Evolutionary conservation across 1,140 invertebrate species (phyloP).

Genomic region (Anastrepha ludens): DNA sequence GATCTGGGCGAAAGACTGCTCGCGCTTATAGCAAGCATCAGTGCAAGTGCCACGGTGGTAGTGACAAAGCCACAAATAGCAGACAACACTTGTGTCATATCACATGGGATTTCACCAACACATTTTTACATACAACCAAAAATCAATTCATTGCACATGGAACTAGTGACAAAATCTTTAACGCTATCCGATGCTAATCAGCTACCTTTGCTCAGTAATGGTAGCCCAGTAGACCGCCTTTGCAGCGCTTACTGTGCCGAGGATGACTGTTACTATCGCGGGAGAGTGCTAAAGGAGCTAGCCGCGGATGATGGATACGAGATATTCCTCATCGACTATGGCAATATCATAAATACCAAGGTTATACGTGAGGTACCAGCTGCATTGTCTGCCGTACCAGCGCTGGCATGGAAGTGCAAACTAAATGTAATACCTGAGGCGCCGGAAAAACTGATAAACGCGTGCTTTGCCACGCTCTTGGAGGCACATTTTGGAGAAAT

Average conservation of each 20-base stretch:
- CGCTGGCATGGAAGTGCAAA: constrained; percentile 79
- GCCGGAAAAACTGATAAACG: constrained; percentile 60
- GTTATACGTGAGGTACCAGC: constrained; percentile 79
- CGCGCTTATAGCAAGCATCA: background rate
- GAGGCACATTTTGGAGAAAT: constrained; percentile 71
- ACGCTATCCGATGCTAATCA: constrained; percentile 42
- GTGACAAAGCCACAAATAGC: constrained; percentile 54
- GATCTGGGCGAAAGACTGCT: constrained; percentile 64
- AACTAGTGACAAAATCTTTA: constrained; percentile 78
- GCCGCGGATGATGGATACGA: constrained; percentile 75
- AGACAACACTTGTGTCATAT: constrained; percentile 73
- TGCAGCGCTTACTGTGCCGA: constrained; percentile 82
- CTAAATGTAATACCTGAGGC: constrained; percentile 70
- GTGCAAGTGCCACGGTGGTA: constrained; percentile 55
- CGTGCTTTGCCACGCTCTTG: constrained; percentile 63
- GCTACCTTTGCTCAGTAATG: constrained; percentile 53
- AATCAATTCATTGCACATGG: constrained; percentile 77
- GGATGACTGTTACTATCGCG: constrained; percentile 83
- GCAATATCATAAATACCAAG: constrained; percentile 78
- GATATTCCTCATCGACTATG: constrained; percentile 84
- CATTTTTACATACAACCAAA: constrained; percentile 84
- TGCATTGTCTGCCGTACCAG: constrained; percentile 77
- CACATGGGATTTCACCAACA: constrained; percentile 80
- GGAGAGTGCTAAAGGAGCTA: constrained; percentile 77
- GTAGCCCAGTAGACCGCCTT: constrained; percentile 75